phyloP scores from a whole-genome alignment of 2,888 invertebrate species.

The Urechis unicinctus region DNA sequence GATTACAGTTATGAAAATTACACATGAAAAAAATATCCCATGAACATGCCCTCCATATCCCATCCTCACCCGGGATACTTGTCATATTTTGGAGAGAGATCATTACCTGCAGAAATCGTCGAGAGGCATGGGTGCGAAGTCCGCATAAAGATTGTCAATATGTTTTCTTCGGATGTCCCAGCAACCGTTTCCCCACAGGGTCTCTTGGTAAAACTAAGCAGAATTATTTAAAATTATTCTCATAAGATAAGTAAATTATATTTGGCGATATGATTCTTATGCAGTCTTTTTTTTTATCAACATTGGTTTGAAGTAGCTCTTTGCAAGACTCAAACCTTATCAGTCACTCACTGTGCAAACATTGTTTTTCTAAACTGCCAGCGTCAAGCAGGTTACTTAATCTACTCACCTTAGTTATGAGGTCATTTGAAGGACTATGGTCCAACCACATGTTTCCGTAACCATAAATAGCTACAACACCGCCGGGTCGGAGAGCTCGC shows the following conservation, averaged over 20 bases:
- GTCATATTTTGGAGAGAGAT: too few relatives aligned
- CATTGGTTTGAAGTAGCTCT: too few relatives aligned
- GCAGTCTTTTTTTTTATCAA: too few relatives aligned
- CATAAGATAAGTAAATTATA: too few relatives aligned
- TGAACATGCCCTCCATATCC: not conserved
- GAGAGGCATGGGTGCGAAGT: not conserved
- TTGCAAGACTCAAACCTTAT: too few relatives aligned
- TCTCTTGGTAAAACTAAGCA: not conserved
- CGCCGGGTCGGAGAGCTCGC: constrained; percentile 49
- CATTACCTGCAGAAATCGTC: not conserved
- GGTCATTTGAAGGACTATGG: constrained; percentile 2
- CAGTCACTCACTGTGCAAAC: too few relatives aligned
- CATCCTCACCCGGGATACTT: too few relatives aligned
- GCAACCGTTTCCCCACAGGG: not conserved
- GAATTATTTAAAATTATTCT: not conserved
- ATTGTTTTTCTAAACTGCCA: too few relatives aligned
- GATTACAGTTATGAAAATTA: too few relatives aligned
- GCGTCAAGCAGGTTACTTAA: too few relatives aligned
- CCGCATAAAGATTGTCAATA: not conserved
- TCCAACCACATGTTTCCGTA: constrained; percentile 25
- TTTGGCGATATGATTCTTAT: too few relatives aligned
- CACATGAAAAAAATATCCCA: not conserved
- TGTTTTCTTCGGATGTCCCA: not conserved
- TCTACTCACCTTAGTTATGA: not conserved
- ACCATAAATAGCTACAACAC: constrained; percentile 45